Percentiles rank a stretch among this genome's conserved stretches.
Evolutionary conservation across 2,888 invertebrate species (phyloP).

Genomic region (Eulithis testata): DNA sequence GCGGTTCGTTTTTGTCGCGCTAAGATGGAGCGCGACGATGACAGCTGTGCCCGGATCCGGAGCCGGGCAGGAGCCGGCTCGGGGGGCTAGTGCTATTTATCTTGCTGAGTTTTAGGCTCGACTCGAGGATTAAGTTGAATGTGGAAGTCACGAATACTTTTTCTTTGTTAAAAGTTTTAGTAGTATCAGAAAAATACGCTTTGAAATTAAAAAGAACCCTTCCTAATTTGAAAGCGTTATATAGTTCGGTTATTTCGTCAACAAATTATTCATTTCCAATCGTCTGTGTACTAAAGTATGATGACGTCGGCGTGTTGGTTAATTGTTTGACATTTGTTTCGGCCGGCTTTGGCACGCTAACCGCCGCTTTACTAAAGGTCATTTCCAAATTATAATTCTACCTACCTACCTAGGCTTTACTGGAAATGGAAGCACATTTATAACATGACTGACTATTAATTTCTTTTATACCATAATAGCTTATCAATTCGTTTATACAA

Average conservation of each 20-base stretch:
- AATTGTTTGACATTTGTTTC: conserved; percentile 30
- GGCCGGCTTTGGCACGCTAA: conserved; percentile 21
- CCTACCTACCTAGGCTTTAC: not conserved
- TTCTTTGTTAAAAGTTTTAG: conserved; percentile 1
- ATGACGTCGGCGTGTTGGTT: conserved; percentile 3
- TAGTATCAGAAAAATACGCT: not conserved
- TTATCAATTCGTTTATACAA: too few species aligned
- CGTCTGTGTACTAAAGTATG: not conserved
- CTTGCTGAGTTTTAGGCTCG: conserved; percentile 20
- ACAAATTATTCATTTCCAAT: conserved; percentile 21
- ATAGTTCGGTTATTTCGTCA: not conserved
- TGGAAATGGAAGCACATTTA: not conserved
- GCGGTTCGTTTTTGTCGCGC: conserved; percentile 15
- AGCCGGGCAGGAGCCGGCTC: not conserved
- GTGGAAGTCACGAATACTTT: conserved; percentile 3
- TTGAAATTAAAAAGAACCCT: not conserved
- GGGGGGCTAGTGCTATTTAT: conserved; percentile 13
- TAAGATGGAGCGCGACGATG: not conserved
- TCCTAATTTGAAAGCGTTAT: not conserved
- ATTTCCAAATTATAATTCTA: conserved; percentile 25
- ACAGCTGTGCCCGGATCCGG: not conserved
- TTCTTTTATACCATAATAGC: not conserved
- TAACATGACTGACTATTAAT: not conserved
- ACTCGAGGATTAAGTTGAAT: conserved; percentile 12
- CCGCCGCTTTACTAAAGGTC: conserved; percentile 35